phyloP scores from a whole-genome alignment of 2,113 vertebrate genomes.

The Vulpes ferrilata region DNA sequence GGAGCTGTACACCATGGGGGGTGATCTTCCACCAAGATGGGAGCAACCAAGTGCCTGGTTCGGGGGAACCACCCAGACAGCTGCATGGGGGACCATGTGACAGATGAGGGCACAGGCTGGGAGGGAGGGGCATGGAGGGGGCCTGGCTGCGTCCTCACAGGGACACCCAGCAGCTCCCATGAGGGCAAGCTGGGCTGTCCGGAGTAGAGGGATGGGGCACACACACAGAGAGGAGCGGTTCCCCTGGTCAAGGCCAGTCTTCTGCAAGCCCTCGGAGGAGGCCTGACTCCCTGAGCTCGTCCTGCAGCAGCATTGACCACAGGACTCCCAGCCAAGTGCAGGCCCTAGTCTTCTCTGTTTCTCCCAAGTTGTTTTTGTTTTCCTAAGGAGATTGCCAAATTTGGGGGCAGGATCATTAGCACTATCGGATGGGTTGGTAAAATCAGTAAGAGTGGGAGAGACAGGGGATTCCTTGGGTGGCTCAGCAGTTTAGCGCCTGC shows the following conservation, averaged over 20 bases:
- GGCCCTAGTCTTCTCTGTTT: accelerated
- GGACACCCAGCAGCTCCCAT: neutral
- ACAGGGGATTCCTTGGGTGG: neutral
- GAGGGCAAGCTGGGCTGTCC: neutral
- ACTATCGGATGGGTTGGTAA: neutral
- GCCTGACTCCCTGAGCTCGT: neutral
- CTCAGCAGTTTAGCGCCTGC: too few relatives aligned
- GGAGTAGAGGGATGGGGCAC: too few relatives aligned
- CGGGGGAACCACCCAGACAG: neutral
- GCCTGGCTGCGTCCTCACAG: neutral
- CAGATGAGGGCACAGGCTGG: neutral
- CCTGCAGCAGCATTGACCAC: accelerated
- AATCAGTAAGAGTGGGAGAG: neutral
- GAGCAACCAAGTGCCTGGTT: too few relatives aligned
- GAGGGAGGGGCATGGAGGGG: neutral
- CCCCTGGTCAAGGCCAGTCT: neutral
- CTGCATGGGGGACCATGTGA: too few relatives aligned
- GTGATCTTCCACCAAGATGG: accelerated
- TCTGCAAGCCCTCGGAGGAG: neutral
- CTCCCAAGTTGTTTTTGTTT: neutral
- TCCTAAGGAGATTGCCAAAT: neutral
- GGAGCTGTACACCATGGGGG: neutral
- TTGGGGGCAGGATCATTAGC: neutral
- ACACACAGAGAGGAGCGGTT: neutral
- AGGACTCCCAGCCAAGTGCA: accelerated